Base-by-base conservation (phyloP, 2,888 invertebrate species). In the Phanerotoma sp. region DNA sequence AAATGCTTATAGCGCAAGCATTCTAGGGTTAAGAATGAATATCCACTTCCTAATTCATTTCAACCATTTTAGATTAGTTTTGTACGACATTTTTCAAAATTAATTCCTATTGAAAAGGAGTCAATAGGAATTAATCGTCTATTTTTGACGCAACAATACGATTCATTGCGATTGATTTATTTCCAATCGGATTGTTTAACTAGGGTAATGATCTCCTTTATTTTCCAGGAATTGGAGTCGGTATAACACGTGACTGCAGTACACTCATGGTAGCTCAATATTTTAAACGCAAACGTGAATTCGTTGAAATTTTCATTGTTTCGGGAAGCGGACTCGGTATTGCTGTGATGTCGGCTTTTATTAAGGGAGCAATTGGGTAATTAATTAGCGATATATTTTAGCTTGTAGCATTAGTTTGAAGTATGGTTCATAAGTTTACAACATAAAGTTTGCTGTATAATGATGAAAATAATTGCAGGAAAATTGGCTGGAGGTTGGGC, bases 221-320 rank as follows among this genome's bases (percentile, higher is more conserved):
- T 33, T 15, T 52, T 62, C 32, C 50, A 74, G 91, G 91, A 32
- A 85, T 92, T 50, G 93, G 93, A 52, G 91, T 91, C 53, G 91
- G 92, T 33, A 83, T 93, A 75, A 91, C 91, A 5, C 79, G 92
- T 61, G 92, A 91, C 77, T 91, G 92, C 69, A 89, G 91, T 18
- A 91, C 91, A 37, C 79, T 93, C 67, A 93, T 93, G 91, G 89
- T 93, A 58, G 93, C 92, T 35, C 91, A 92, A 76, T 94, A 93
- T 79, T 93, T 93, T 83, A 91, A 92, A 74, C 78, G 89, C 62
- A 82, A 87, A 67, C 80, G 93, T 57, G 93, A 93, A 77, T 82
- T 92, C 66, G 92, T 93, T 47, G 93, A 94, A 79, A 91, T 93
- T 71, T 88, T 93, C 76, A 88, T 93, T 63, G 88, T 92, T 51